Base-by-base conservation (phyloP, 2,888 invertebrate genomes). In the Vandiemenella viatica region DNA sequence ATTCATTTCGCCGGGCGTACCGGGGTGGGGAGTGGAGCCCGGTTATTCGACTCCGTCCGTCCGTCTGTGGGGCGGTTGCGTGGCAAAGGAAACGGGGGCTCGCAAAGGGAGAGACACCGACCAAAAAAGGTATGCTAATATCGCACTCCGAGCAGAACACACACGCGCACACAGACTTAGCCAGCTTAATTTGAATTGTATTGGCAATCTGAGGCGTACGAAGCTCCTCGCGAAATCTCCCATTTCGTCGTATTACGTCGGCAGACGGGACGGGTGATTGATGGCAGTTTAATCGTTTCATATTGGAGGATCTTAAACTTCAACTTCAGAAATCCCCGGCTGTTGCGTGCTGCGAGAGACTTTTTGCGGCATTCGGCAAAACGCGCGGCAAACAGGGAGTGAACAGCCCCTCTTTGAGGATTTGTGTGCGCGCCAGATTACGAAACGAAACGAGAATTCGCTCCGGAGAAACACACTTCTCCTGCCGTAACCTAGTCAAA, bases 1-100 rank as follows among this genome's bases (percentile, higher is more conserved):
- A 48, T 51, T 48, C 50, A 45, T 51, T 44, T 48, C 42, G 22
- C 16, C 19, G 44, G 51, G 20, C 37, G 44, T 43, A 20, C 38
- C 16, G 21, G 17, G n/a, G 20, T 4, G 32, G 3, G 32, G 32
- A n/a, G n/a, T n/a, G n/a, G n/a, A n/a, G n/a, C n/a, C n/a, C n/a
- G n/a, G n/a, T n/a, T n/a, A n/a, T n/a, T n/a, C n/a, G n/a, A n/a
- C 42, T 17, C 16, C 19, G 44, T 48, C 22, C 37, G 44, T 43
- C 18, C 38, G 17, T 18, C 15, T 13, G 20, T 4, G 32, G 3
- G 32, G 32, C 13, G 32, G n/a, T 13, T 13, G 32, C 10, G 32
- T 13, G 32, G n/a, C 10, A 32, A n/a, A 32, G 32, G 32, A 32
- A 32, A 32, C 10, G 32, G 5, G 13, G n/a, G 32, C 32, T 32